Conservation (phyloP, 2,888 invertebrate species). For the Perdita meconis region DNA sequence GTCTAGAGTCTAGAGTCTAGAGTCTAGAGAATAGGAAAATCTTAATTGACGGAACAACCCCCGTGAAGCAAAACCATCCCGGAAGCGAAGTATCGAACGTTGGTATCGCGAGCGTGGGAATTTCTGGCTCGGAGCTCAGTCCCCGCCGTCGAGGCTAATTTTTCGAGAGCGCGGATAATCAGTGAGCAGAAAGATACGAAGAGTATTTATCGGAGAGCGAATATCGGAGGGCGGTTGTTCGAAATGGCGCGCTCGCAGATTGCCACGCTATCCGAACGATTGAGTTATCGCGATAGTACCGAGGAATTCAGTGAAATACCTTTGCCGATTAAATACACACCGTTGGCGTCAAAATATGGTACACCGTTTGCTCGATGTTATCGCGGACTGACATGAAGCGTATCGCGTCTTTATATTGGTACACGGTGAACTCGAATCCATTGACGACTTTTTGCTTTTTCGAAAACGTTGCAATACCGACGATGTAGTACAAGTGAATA, state of each 20-base stretch:
- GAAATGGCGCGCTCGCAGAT: conserved; percentile 7
- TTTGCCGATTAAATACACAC: conserved; percentile 41
- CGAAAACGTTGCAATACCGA: neutral
- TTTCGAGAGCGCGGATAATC: conserved; percentile 6
- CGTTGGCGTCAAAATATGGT: conserved; percentile 29
- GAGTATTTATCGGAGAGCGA: conserved; percentile 27
- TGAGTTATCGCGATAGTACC: conserved; percentile 41
- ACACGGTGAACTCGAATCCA: neutral
- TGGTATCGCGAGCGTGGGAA: no score
- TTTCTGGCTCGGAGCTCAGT: no score
- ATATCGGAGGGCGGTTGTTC: neutral
- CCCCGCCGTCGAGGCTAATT: conserved; percentile 22
- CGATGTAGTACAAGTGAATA: neutral
- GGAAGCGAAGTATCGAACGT: no score
- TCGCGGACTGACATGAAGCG: conserved; percentile 22
- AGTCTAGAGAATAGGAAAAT: no score
- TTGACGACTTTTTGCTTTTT: conserved; percentile 3
- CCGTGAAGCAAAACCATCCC: no score
- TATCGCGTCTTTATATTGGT: conserved; percentile 30
- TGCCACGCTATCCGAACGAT: conserved; percentile 28
- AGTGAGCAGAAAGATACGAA: conserved; percentile 17
- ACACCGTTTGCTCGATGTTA: neutral
- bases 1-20: no score
- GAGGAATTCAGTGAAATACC: conserved; percentile 38
- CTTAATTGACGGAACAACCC: no score